Evolutionary conservation across 2,888 invertebrate genomes (phyloP), one percentile per base, ranked within the genome.

Genomic region (Polymixis lichenea): DNA sequence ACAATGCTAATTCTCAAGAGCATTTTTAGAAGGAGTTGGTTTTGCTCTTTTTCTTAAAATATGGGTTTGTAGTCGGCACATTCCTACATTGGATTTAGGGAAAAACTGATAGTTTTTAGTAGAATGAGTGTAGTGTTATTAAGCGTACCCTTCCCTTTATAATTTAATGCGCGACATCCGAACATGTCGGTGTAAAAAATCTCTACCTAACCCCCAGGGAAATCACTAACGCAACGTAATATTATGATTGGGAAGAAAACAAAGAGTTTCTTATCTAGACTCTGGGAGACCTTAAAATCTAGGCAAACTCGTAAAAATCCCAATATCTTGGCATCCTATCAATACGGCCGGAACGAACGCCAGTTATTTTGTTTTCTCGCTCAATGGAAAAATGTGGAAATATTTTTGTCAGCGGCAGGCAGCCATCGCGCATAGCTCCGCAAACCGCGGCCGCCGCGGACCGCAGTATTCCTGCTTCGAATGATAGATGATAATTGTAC

Each of bases 381-480:
- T 65, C 55, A 75, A 77, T 55, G 66, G 75, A 74, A 77, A 79
- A 75, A 65, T 75, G 70, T 32, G 64, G 65, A 38, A 71, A 77
- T 66, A 84, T 88, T 87, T 88, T 82, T 82, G 87, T 87, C 79
- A 82, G 58, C 61, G 74, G 60, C 84, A 88, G 85, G 68, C 76
- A 49, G 38, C 53, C 66, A 65, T 70, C 68, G 62, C 53, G n/a
- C 66, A 51, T 38, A 56, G 38, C 58, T 53, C 77, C 73, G 46
- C 76, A 55, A 56, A 66, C 88, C 80, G 73, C 77, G 64, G 60
- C 78, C 74, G 56, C 80, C 68, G 60, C 70, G 17, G 43, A 72
- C 82, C 62, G 60, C 72, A 51, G 32, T 51, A 25, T 58, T 69
- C 69, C 60, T 78, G 78, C 68, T 58, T 43, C 68, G 28, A 51